A percentile compares a stretch with the other conserved stretches of the same genome.
Conservation (phyloP, 64 coral and sea anemone genomes). For the Stylophora pistillata region DNA sequence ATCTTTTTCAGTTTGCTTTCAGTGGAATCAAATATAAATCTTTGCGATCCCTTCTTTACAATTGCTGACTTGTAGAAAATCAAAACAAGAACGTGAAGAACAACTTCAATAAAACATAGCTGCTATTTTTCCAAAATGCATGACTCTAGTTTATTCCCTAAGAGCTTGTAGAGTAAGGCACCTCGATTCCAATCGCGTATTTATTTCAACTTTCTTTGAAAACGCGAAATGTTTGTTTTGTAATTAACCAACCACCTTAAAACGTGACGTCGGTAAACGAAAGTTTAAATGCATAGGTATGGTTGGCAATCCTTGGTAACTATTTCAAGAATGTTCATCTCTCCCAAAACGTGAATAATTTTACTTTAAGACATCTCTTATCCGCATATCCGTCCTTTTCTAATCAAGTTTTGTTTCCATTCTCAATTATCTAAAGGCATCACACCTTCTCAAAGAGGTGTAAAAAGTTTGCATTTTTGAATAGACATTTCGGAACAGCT, state of each 20-base stretch:
- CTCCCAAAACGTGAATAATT: no score
- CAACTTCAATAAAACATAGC: no score
- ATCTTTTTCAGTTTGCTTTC: neutral
- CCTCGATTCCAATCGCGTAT: neutral
- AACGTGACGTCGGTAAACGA: neutral
- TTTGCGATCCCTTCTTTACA: no score
- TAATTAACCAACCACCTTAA: neutral
- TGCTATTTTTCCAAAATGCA: no score
- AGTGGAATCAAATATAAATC: neutral
- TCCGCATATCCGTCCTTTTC: neutral
- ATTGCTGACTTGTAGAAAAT: no score
- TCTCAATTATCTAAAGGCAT: neutral
- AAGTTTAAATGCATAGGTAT: neutral
- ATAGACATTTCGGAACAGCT: neutral
- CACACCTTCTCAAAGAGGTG: neutral
- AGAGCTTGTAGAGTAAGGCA: slow-evolving; percentile 1
- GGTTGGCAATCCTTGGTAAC: no score
- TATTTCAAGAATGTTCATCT: no score
- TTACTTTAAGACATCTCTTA: no score
- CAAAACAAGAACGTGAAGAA: no score
- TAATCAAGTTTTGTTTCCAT: neutral
- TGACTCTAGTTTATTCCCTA: no score
- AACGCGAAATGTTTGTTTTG: neutral
- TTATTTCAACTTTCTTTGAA: neutral
- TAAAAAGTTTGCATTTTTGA: neutral